A percentile compares a stretch with the other conserved stretches of the same genome.
These are phyloP conservation scores for Mastigias papua DNA, from an alignment of 30 jellyfish, hydroid and myxozoan genomes.

Conservation along the genomic window DNA sequence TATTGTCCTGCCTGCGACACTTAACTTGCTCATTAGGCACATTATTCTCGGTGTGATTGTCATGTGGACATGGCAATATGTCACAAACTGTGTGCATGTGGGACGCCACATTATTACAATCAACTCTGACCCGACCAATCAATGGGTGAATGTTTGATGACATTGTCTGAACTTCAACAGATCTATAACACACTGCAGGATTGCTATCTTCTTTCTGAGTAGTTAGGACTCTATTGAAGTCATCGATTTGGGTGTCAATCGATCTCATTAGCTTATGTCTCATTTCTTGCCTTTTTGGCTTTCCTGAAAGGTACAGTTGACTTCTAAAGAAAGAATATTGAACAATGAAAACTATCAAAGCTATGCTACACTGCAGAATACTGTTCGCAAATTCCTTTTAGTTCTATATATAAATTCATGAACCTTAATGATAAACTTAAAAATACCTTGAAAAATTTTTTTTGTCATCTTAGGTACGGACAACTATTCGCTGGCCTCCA, in stretches of 20 bases:
- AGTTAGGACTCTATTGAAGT: not conserved
- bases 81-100: slow-evolving; percentile 68
- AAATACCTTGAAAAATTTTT: too few relatives aligned
- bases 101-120: slow-evolving; percentile 16
- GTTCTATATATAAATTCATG: too few relatives aligned
- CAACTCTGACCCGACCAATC: slow-evolving; percentile 6
- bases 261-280: not conserved
- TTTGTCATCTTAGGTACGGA: too few relatives aligned
- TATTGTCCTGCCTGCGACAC: slow-evolving; percentile 8
- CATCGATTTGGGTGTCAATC: not conserved
- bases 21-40: not conserved
- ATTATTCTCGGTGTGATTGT: not conserved
- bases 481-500: too few relatives aligned
- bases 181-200: not conserved
- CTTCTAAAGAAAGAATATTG: too few relatives aligned
- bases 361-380: too few relatives aligned
- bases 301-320: not conserved
- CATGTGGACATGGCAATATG: slow-evolving; percentile 75
- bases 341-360: too few relatives aligned
- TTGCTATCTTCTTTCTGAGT: not conserved
- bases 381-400: too few relatives aligned
- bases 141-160: not conserved
- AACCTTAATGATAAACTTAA: too few relatives aligned
- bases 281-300: not conserved
- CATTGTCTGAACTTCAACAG: slow-evolving; percentile 5